Evolutionary conservation across 2,888 invertebrate species (phyloP).

Genomic region (Platypus cylindrus): DNA sequence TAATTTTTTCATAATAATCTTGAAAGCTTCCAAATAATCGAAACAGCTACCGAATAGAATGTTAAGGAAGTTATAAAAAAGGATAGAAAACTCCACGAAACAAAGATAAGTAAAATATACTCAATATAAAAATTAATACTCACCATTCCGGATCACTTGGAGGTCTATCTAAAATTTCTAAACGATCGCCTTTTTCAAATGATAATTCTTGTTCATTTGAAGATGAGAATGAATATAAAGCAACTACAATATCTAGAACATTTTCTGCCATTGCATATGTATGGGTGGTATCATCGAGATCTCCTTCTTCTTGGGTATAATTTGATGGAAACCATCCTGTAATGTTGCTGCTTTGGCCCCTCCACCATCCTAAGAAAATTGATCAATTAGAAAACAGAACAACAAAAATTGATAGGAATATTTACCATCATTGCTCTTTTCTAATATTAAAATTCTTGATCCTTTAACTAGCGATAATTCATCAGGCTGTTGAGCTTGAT

Average conservation of each 20-base stretch:
- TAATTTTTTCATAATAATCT: too few relatives aligned
- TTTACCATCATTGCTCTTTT: conserved; percentile 87
- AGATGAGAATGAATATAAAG: conserved; percentile 85
- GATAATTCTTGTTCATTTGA: conserved; percentile 92
- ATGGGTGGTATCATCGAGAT: conserved; percentile 75
- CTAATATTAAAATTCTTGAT: conserved; percentile 84
- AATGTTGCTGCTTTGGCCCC: conserved; percentile 65
- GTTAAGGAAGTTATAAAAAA: not conserved
- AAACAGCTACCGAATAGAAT: too few relatives aligned
- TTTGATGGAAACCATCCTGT: conserved; percentile 97
- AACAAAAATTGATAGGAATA: conserved; percentile 1
- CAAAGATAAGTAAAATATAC: too few relatives aligned
- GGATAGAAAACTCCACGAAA: not conserved
- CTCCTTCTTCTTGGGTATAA: conserved; percentile 88
- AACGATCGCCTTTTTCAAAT: conserved; percentile 91
- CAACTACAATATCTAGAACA: conserved; percentile 91
- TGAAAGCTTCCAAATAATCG: too few relatives aligned
- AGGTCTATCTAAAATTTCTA: conserved; percentile 93
- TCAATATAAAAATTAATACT: conserved; percentile 1
- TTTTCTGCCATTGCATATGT: conserved; percentile 92
- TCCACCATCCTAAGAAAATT: conserved; percentile 67
- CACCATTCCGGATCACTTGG: conserved; percentile 95
- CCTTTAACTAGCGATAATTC: conserved; percentile 92
- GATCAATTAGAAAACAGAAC: not conserved
- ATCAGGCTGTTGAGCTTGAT: conserved; percentile 90